phyloP scores from a whole-genome alignment of 2,113 vertebrate genomes.

The Meleagris gallopavo region DNA sequence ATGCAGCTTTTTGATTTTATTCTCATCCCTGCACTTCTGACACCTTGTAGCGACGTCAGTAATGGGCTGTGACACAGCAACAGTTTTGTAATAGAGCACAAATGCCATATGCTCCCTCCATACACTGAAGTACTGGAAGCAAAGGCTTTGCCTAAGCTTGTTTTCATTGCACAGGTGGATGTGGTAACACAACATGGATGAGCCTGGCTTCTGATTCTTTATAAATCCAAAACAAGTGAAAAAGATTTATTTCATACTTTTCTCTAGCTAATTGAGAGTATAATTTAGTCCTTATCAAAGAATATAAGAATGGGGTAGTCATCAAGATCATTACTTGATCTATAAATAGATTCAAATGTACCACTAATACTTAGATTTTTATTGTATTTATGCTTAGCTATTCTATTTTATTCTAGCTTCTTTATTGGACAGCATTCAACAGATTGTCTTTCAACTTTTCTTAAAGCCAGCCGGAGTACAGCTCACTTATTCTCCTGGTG shows the following conservation, averaged over 20 bases:
- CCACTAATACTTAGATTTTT: not conserved
- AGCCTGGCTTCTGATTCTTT: not conserved
- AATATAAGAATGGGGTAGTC: not conserved
- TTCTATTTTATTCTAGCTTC: not conserved
- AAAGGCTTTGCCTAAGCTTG: not conserved
- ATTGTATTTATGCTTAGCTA: not conserved
- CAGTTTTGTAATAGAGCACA: not conserved
- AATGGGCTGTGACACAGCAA: not conserved
- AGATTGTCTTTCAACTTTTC: not conserved
- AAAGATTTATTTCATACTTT: not conserved
- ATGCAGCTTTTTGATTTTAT: not conserved
- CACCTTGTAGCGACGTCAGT: rapidly evolving
- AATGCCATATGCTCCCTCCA: not conserved
- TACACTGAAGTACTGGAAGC: not conserved
- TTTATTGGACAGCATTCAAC: not conserved
- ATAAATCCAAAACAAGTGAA: not conserved
- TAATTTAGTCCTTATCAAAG: not conserved
- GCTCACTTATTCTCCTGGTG: not conserved
- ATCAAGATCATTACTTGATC: not conserved
- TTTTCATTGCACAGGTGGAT: rapidly evolving
- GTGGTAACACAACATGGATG: not conserved
- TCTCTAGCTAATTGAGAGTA: not conserved
- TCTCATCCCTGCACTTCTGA: not conserved
- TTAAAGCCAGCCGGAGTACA: not conserved
- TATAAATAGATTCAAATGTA: not conserved